Percentiles rank a stretch among this genome's conserved stretches.
Conservation (phyloP, 2,113 vertebrate genomes). For the Tretioscincus oriximinensis region DNA sequence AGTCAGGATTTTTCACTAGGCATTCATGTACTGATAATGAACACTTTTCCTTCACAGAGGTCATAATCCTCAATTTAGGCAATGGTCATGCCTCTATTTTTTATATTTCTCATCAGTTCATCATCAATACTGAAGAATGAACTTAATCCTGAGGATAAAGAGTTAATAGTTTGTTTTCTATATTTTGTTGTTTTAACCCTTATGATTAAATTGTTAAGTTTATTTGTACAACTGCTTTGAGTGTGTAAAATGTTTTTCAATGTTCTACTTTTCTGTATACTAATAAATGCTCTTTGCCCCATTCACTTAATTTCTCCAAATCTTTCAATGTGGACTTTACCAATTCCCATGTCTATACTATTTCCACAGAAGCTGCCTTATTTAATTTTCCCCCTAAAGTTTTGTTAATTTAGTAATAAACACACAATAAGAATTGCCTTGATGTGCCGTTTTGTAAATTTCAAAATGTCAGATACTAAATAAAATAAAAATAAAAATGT, state of each 20-base stretch:
- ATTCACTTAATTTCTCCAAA: not conserved
- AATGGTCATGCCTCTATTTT: too few relatives aligned
- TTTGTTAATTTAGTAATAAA: not conserved
- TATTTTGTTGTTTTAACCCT: conserved; percentile 70
- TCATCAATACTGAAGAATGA: too few relatives aligned
- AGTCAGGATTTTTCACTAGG: too few relatives aligned
- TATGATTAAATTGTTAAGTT: conserved; percentile 72
- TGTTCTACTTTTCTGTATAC: too few relatives aligned
- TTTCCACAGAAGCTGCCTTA: not conserved
- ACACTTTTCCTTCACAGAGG: too few relatives aligned
- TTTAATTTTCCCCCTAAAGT: conserved; percentile 8
- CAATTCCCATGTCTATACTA: not conserved
- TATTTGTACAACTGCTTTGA: conserved; percentile 71
- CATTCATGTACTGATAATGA: too few relatives aligned
- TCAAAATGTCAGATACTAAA: not conserved
- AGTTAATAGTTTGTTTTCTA: conserved; percentile 69
- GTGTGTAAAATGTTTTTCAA: too few relatives aligned
- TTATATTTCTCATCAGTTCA: too few relatives aligned
- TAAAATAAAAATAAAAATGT: not conserved
- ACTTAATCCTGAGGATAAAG: conserved; percentile 57
- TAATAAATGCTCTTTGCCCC: conserved; percentile 21
- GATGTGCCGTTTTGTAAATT: not conserved
- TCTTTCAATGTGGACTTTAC: not conserved
- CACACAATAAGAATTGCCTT: not conserved
- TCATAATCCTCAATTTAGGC: too few relatives aligned